Evolutionary conservation across 2,797 vertebrate genomes (phyloP).

Genomic region (Pangasius larnaudii): DNA sequence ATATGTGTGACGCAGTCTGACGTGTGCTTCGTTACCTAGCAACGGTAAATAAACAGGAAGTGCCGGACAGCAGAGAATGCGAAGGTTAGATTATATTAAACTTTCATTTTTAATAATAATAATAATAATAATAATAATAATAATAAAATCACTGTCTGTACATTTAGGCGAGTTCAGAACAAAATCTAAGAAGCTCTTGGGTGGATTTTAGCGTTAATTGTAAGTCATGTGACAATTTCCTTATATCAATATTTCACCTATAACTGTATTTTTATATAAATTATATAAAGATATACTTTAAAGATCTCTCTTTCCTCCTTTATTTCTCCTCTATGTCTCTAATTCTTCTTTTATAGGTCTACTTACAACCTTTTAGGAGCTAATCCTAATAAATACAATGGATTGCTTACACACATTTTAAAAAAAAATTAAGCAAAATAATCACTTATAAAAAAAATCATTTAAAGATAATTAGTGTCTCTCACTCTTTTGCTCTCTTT

Average conservation of each 20-base stretch:
- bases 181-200: not conserved
- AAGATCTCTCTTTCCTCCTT: not conserved
- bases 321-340: not conserved
- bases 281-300: not conserved
- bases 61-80: not conserved
- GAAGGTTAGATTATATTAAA: not conserved
- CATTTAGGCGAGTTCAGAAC: not conserved
- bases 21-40: not conserved
- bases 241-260: not conserved
- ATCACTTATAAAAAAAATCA: not conserved
- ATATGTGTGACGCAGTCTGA: not conserved
- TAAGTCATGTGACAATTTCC: not conserved
- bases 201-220: not conserved
- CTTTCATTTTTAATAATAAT: not conserved
- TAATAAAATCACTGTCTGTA: not conserved
- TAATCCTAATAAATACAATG: not conserved
- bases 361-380: too few relatives aligned
- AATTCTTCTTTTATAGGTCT: not conserved
- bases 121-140: not conserved
- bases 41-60: constrained; percentile 14
- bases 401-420: not conserved
- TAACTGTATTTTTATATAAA: not conserved
- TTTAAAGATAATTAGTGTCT: not conserved
- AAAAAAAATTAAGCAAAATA: not conserved
- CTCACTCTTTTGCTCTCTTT: not conserved